These are phyloP conservation scores for Anarhynchus alexandrinus DNA, from an alignment of 2,113 vertebrate genomes.

Conservation along the genomic window DNA sequence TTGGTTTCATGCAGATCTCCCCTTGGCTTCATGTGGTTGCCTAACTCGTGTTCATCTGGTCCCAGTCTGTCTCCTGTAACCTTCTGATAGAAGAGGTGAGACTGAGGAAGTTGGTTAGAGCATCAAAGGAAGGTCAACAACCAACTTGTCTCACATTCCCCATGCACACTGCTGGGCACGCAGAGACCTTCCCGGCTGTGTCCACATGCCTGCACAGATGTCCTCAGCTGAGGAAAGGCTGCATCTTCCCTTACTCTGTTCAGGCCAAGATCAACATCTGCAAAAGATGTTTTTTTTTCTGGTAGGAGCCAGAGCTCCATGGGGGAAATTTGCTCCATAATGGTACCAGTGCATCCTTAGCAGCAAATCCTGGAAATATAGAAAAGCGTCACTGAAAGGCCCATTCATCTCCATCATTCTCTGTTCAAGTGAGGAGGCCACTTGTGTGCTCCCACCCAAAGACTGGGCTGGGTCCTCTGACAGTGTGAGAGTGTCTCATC, in stretches of 20 bases:
- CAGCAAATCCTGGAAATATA: not conserved
- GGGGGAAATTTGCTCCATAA: fast-evolving
- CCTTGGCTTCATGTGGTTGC: not conserved
- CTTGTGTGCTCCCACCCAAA: not conserved
- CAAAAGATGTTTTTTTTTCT: not conserved
- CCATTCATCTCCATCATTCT: not conserved
- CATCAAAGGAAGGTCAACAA: not conserved
- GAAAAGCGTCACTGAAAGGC: not conserved
- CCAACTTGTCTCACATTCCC: not conserved
- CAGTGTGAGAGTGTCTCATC: not conserved
- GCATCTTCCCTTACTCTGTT: not conserved
- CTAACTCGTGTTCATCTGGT: not conserved
- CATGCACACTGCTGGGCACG: fast-evolving
- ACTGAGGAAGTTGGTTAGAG: not conserved
- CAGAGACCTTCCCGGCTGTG: not conserved
- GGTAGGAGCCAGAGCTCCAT: not conserved
- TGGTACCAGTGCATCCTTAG: not conserved
- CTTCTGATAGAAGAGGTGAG: not conserved
- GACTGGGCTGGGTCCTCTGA: not conserved
- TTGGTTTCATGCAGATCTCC: not conserved
- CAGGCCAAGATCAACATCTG: not conserved
- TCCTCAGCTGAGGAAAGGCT: not conserved
- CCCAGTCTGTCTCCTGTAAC: not conserved
- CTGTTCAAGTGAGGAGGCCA: not conserved
- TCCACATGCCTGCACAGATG: not conserved